Evolutionary conservation across 1,140 invertebrate species (phyloP).

Genomic region (Cherax destructor): DNA sequence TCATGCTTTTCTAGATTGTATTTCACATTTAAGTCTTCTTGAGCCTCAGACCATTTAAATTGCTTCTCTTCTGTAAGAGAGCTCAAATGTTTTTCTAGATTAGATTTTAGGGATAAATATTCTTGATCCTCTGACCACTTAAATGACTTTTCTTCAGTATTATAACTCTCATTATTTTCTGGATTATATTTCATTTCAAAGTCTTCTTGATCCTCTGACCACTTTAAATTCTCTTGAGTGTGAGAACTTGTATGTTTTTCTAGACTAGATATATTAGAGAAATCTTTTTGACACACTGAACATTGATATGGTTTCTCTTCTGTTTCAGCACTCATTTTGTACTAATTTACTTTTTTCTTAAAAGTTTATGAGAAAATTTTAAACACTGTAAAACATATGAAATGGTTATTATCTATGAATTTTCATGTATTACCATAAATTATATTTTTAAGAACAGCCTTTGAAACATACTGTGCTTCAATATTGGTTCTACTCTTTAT

Average conservation of each 20-base stretch:
- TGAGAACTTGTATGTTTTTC: conserved; percentile 3
- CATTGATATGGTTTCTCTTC: conserved; percentile 42
- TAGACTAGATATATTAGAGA: neutral
- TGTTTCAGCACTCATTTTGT: neutral
- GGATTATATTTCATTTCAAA: neutral
- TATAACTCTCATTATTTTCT: no score
- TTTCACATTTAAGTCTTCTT: neutral
- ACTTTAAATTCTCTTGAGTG: neutral
- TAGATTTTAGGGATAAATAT: neutral
- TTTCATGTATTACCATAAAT: neutral
- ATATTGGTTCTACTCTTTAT: neutral
- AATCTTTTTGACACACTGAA: conserved; percentile 11
- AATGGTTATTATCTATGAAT: neutral
- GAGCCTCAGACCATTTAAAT: neutral
- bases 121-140: conserved; percentile 7
- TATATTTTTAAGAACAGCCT: neutral
- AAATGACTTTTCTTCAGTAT: neutral
- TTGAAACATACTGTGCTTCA: conserved; percentile 29
- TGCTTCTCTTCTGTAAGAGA: neutral
- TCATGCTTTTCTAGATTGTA: neutral
- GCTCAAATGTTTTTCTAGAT: neutral
- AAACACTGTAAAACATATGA: no score
- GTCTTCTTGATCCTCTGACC: no score
- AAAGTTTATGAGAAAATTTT: no score
- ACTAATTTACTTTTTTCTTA: no score